A percentile compares a stretch with the other conserved stretches of the same genome.
These are phyloP conservation scores for Crotalus viridis DNA, from an alignment of 2,113 vertebrate genomes.

Conservation along the genomic window DNA sequence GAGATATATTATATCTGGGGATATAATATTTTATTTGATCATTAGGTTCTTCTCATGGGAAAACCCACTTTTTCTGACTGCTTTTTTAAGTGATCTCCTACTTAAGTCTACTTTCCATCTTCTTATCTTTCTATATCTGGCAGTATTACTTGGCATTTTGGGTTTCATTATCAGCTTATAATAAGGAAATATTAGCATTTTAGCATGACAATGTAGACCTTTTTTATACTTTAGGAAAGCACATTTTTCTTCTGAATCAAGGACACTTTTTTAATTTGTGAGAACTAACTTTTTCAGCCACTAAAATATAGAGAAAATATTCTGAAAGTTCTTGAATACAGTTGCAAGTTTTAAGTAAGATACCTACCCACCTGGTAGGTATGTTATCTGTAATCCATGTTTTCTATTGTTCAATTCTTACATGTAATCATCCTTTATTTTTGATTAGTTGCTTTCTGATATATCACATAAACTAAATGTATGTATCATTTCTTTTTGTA, in stretches of 20 bases:
- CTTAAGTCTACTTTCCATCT: neutral
- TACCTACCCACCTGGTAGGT: neutral
- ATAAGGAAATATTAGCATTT: neutral
- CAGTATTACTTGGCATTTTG: neutral
- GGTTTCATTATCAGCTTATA: neutral
- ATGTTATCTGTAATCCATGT: neutral
- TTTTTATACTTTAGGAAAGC: neutral
- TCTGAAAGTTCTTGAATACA: neutral
- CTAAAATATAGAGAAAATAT: neutral
- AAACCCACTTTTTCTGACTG: neutral
- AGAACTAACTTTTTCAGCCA: neutral
- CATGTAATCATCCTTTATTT: neutral
- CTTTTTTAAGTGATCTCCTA: neutral
- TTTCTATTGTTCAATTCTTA: neutral
- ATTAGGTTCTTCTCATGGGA: neutral
- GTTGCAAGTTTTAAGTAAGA: neutral
- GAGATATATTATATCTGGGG: neutral
- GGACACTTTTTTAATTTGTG: neutral
- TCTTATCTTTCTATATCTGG: neutral
- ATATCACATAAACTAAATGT: neutral
- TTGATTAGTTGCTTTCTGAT: neutral
- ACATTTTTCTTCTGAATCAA: neutral
- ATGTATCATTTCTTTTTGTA: neutral
- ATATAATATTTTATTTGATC: neutral
- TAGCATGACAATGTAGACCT: neutral